Percentiles rank a stretch among this genome's conserved stretches.
phyloP scores from a whole-genome alignment of 2,888 invertebrate genomes.

The Cryptus armator region DNA sequence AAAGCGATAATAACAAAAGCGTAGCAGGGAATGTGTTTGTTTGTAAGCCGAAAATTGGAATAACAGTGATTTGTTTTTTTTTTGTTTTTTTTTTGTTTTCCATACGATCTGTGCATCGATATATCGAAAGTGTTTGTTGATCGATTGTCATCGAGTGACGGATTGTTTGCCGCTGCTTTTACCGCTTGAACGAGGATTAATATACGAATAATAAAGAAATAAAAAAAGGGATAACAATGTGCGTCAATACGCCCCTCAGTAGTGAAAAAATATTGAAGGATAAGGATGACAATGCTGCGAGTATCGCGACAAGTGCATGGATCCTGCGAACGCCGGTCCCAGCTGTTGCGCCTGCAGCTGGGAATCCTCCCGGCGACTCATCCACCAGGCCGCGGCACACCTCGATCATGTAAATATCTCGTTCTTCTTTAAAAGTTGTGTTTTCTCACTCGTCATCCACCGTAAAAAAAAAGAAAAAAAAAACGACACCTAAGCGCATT shows the following conservation, averaged over 20 bases:
- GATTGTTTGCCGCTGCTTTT: too few species aligned
- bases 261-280: conserved; percentile 82
- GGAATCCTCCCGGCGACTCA: conserved; percentile 68
- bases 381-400: conserved; percentile 80
- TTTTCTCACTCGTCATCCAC: background rate
- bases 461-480: background rate
- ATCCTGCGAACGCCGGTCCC: conserved; percentile 72
- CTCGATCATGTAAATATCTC: conserved; percentile 83
- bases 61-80: too few species aligned
- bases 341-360: conserved; percentile 70
- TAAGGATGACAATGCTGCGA: conserved; percentile 63
- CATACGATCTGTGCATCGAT: too few species aligned
- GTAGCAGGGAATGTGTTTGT: too few species aligned
- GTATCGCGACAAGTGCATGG: conserved; percentile 76
- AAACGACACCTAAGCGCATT: background rate
- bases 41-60: too few species aligned
- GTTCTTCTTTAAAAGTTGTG: conserved; percentile 22
- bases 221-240: conserved; percentile 76
- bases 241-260: conserved; percentile 82
- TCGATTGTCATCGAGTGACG: too few species aligned
- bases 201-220: background rate
- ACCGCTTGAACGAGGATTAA: too few species aligned
- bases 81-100: too few species aligned
- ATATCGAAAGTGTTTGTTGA: too few species aligned
- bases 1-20: conserved; percentile 1